Evolutionary conservation across 2,113 vertebrate species (phyloP), one percentile per base, ranked within the genome.

Genomic region (Melanerpes aurifrons): DNA sequence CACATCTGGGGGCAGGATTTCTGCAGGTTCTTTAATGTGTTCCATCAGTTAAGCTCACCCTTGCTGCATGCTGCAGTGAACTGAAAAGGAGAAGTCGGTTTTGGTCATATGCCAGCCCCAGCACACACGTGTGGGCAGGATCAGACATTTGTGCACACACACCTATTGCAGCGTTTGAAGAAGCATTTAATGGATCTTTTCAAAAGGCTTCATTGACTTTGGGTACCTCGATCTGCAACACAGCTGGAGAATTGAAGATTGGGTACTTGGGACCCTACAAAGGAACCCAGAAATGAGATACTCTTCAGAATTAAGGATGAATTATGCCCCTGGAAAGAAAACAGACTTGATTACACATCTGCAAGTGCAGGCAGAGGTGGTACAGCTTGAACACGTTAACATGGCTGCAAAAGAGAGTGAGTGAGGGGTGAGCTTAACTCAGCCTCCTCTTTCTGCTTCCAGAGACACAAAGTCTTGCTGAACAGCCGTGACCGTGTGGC

Each of bases 111-210:
- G 3, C 3, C 62, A 58, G 8, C 8, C n/a, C 16, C 29, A 58
- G 29, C 80, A 20, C 48, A 12, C 3, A 0, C 1, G 6, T 4
- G 3, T 2, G 54, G 14, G 40, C 68, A 72, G 69, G 21, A 37
- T 47, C 32, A 35, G 14, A 7, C 13, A 6, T 9, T 12, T 59
- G 26, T 56, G 37, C 37, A 16, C 28, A 25, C 50, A 43, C 16
- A 57, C 31, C 20, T 15, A 10, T 86, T 64, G 54, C 26, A 28
- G 12, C 19, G 40, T 28, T 26, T 11, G 54, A 82, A 82, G 75
- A 73, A 82, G 62, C 57, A 43, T 8, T 40, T 35, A 18, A 22
- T 5, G 45, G 31, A 9, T 25, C 5, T 40, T 92, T 91, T 57
- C 58, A 13, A 5, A 40, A 86, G 31, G 3, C 3, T 8, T 7